Evolutionary conservation across 2,113 vertebrate genomes (phyloP).

Genomic region (Scomber colias): DNA sequence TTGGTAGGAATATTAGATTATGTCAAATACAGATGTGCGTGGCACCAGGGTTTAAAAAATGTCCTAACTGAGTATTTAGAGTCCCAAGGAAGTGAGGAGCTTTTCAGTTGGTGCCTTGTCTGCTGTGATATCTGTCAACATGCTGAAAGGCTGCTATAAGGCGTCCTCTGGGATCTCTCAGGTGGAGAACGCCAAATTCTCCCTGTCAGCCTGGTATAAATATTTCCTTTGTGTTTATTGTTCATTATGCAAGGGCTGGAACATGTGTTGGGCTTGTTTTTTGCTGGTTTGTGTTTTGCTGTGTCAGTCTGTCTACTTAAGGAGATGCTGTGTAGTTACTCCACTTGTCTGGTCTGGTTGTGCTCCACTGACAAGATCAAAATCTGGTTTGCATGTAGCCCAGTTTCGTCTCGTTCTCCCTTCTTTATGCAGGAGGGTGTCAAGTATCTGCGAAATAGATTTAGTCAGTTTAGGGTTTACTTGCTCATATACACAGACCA

Average conservation of each 20-base stretch:
- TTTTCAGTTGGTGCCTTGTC: constrained; percentile 63
- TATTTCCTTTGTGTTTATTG: constrained; percentile 75
- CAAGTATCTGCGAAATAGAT: constrained; percentile 10
- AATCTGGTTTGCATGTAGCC: constrained; percentile 51
- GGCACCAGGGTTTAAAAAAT: constrained; percentile 24
- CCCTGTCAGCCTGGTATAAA: constrained; percentile 73
- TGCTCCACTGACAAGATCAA: constrained; percentile 54
- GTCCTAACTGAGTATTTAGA: constrained; percentile 52
- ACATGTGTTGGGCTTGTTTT: constrained; percentile 40
- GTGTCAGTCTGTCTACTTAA: constrained; percentile 33
- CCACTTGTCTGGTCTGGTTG: constrained; percentile 40
- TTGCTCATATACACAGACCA: not conserved
- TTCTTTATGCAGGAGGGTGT: constrained; percentile 9
- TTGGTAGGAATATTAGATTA: constrained; percentile 44
- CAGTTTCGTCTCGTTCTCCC: constrained; percentile 10
- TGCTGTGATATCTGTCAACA: constrained; percentile 76
- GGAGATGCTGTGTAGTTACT: constrained; percentile 32
- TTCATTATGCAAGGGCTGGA: constrained; percentile 65
- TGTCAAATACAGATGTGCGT: constrained; percentile 12
- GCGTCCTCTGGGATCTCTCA: constrained; percentile 69
- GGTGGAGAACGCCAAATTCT: constrained; percentile 65
- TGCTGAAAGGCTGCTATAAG: constrained; percentile 54
- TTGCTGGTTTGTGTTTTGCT: constrained; percentile 30
- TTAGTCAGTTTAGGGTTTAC: constrained; percentile 19
- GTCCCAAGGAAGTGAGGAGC: constrained; percentile 52